These are phyloP conservation scores for Eremobia ochroleuca DNA, from an alignment of 2,888 invertebrate genomes.

Conservation along the genomic window DNA sequence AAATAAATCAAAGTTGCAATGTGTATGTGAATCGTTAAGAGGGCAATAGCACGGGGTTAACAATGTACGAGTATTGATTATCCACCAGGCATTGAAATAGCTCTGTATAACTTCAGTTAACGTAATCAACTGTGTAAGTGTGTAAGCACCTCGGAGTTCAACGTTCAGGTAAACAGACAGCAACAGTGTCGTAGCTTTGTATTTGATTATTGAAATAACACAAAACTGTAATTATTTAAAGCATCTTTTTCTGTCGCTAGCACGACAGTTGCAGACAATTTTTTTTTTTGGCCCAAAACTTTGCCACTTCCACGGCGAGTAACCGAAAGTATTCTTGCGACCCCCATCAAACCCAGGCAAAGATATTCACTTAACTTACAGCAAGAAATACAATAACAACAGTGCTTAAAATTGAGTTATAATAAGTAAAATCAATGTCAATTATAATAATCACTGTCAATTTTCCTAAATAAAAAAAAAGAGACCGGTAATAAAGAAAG, in stretches of 20 bases:
- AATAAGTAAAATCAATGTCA: conserved; percentile 16
- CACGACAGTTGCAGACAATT: too few species aligned
- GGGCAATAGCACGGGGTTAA: conserved; percentile 68
- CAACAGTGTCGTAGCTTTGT: neutral
- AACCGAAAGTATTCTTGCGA: neutral
- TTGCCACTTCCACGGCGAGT: neutral
- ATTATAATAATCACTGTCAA: conserved; percentile 22
- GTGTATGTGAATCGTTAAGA: conserved; percentile 27
- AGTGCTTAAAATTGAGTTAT: neutral
- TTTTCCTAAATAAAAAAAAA: conserved; percentile 10
- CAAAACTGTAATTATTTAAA: neutral
- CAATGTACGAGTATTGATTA: conserved; percentile 72
- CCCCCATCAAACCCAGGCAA: neutral
- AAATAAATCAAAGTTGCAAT: conserved; percentile 32
- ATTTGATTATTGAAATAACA: too few species aligned
- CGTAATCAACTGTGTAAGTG: conserved; percentile 8
- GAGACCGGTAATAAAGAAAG: neutral
- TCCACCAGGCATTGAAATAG: conserved; percentile 57
- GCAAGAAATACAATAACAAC: neutral
- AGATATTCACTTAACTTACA: neutral
- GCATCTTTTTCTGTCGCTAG: neutral
- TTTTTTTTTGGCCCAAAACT: neutral
- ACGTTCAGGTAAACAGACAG: neutral
- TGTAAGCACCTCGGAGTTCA: conserved; percentile 2
- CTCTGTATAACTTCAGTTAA: conserved; percentile 43